Evolutionary conservation across 2,113 vertebrate species (phyloP), one percentile per base, ranked within the genome.

Genomic region (Nesoenas mayeri): DNA sequence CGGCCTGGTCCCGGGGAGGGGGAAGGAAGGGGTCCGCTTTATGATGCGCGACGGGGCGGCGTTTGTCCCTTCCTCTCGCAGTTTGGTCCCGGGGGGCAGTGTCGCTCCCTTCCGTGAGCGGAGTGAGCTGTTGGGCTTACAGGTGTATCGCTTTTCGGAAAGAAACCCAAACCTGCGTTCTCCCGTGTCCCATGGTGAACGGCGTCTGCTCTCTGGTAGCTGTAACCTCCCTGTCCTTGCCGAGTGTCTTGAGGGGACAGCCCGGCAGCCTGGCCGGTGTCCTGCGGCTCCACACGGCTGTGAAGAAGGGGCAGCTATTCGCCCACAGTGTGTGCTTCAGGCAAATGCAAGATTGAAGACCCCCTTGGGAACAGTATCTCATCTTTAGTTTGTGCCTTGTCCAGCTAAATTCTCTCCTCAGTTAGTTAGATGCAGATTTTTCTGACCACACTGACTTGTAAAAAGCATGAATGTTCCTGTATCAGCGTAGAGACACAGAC

Each of bases 301-400:
- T 26, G 47, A 8, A 3, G 20, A 31, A 10, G 6, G 29, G 29
- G n/a, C 51, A 48, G 28, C 34, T 16, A 15, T 36, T 26, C 44
- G 42, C 22, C 34, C 31, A 1, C 48, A 5, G 0, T 16, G 1
- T 2, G 1, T 8, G 16, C 21, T 26, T 38, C 14, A 15, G 8
- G 26, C 18, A 4, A 21, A 6, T 11, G 36, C 54, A 50, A 1
- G 11, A 13, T 8, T 57, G 28, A 3, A 36, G 47, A 20, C 13
- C 10, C 26, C 18, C 25, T 18, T 20, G 58, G 38, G 47, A 60
- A 1, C 36, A 32, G 25, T 9, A 4, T 10, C n/a, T 32, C 0
- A 9, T 25, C 12, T 19, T 34, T 16, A 40, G 9, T 54, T 32
- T 34, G 58, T 42, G 21, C 25, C 11, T 48, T 6, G 70, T 26